These are phyloP conservation scores for Diadumene lineata DNA, from an alignment of 92 coral and sea anemone genomes.

Conservation along the genomic window DNA sequence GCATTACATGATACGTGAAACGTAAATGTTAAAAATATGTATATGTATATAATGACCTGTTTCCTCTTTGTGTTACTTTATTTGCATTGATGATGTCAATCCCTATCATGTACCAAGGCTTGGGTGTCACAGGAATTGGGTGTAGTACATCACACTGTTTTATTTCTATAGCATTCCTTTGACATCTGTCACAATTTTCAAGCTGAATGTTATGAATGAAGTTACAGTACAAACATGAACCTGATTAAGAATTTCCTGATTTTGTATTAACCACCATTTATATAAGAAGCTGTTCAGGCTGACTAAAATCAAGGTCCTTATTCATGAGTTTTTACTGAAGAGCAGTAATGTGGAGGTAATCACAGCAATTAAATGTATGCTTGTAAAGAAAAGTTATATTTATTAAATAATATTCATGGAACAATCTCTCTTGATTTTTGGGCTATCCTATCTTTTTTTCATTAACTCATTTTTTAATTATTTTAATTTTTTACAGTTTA, in stretches of 20 bases:
- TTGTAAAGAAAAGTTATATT: too few relatives aligned
- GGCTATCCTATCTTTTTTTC: neutral
- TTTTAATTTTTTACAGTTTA: too few relatives aligned
- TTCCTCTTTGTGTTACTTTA: slow-evolving; percentile 11
- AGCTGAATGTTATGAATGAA: too few relatives aligned
- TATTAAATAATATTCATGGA: neutral
- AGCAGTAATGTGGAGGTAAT: too few relatives aligned
- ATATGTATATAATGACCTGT: slow-evolving; percentile 9
- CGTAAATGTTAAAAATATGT: neutral
- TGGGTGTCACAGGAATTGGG: slow-evolving; percentile 30
- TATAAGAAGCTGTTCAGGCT: too few relatives aligned
- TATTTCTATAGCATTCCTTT: slow-evolving; percentile 29
- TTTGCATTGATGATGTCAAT: slow-evolving; percentile 40
- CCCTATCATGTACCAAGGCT: slow-evolving; percentile 46
- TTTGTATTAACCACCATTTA: too few relatives aligned
- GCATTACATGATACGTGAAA: neutral
- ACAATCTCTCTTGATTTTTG: neutral
- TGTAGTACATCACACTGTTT: slow-evolving; percentile 30
- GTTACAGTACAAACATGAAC: too few relatives aligned
- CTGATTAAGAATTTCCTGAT: too few relatives aligned
- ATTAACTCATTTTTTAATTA: neutral
- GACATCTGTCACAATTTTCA: slow-evolving; percentile 44
- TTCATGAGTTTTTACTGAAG: too few relatives aligned
- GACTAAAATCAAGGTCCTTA: too few relatives aligned
- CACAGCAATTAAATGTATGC: too few relatives aligned